Evolutionary conservation across 2,888 invertebrate species (phyloP).

Genomic region (Eueremaeus valkanovi): DNA sequence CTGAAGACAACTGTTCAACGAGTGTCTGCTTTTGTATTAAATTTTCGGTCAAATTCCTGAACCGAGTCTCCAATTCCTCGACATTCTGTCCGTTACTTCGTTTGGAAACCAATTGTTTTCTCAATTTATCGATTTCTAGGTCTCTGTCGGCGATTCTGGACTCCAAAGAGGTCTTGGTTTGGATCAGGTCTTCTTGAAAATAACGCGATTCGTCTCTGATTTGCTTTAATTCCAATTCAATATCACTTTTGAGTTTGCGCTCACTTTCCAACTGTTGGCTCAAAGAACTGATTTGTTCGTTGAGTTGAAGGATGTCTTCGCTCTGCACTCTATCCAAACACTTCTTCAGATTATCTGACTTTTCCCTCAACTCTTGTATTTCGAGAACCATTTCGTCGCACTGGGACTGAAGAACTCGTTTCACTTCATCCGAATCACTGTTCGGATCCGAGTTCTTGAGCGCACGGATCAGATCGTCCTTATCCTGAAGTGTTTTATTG

Average conservation of each 20-base stretch:
- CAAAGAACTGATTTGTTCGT: conserved; percentile 54
- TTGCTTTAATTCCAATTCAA: conserved; percentile 54
- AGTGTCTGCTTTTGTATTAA: conserved; percentile 78
- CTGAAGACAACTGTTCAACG: conserved; percentile 75
- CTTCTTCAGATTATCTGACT: conserved; percentile 59
- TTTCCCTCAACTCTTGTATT: conserved; percentile 61
- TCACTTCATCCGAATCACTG: conserved; percentile 39
- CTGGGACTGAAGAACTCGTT: conserved; percentile 32
- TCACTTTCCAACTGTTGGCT: conserved; percentile 57
- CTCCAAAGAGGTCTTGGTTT: conserved; percentile 56
- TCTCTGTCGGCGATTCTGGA: conserved; percentile 59
- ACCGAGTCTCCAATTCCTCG: conserved; percentile 56
- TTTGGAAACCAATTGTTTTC: conserved; percentile 55
- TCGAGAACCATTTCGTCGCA: conserved; percentile 53
- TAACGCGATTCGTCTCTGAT: conserved; percentile 58
- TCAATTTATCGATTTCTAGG: conserved; percentile 58
- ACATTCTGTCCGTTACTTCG: conserved; percentile 48
- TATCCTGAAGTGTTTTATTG: conserved; percentile 68
- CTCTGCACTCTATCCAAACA: conserved; percentile 58
- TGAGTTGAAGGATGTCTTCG: conserved; percentile 53
- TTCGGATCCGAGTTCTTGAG: conserved; percentile 50
- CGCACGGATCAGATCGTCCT: conserved; percentile 67
- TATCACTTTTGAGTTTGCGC: conserved; percentile 52
- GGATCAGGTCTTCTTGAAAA: conserved; percentile 58
- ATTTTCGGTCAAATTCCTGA: conserved; percentile 67